Conservation (phyloP, 2,888 invertebrate genomes). For the Gryllus longicercus region DNA sequence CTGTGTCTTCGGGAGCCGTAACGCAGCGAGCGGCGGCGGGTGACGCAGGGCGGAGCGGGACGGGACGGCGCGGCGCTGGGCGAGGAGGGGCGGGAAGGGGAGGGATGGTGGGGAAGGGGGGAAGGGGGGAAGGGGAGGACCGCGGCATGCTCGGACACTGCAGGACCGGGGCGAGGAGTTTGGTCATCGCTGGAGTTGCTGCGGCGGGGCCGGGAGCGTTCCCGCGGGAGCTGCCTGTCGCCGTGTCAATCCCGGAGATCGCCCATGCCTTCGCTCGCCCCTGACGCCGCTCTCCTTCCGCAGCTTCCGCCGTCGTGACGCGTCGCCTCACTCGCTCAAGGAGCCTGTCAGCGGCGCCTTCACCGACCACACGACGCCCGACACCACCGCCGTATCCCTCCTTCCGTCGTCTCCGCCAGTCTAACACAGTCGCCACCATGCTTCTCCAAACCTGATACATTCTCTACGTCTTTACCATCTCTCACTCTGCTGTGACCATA, state of each 20-base stretch:
- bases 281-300: not conserved
- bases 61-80: not conserved
- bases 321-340: too few relatives aligned
- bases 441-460: too few relatives aligned
- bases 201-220: not conserved
- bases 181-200: not conserved
- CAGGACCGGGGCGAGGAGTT: not conserved
- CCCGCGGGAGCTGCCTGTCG: not conserved
- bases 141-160: not conserved
- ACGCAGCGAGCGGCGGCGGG: not conserved
- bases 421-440: too few relatives aligned
- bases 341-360: too few relatives aligned
- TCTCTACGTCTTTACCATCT: too few relatives aligned
- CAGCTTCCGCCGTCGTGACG: not conserved
- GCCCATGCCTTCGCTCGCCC: not conserved
- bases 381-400: too few relatives aligned
- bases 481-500: too few relatives aligned
- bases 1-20: not conserved
- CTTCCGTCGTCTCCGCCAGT: too few relatives aligned
- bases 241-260: not conserved
- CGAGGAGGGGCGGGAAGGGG: not conserved
- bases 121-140: not conserved
- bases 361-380: too few relatives aligned
- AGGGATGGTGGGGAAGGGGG: too few relatives aligned
- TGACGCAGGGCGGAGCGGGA: not conserved